phyloP scores from a whole-genome alignment of 2,113 vertebrate genomes.

The Sander lucioperca region DNA sequence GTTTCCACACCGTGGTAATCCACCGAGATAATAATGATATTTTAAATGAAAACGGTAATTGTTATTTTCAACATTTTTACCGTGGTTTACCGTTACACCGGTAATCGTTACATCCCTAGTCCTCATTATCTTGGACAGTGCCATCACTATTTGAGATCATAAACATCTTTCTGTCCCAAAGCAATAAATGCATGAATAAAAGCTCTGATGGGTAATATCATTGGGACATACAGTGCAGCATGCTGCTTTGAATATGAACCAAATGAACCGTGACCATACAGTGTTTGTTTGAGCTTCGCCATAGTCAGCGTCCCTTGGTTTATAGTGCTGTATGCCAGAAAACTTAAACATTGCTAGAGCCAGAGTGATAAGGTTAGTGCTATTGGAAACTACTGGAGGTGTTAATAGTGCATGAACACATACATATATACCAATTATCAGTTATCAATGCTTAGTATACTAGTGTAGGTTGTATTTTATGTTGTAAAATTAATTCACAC shows the following conservation, averaged over 20 bases:
- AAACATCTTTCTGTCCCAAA: slow-evolving; percentile 58
- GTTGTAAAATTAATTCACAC: neutral
- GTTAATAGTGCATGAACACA: neutral
- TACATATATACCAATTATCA: neutral
- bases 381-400: slow-evolving; percentile 1
- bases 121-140: slow-evolving; percentile 62
- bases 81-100: no score
- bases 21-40: no score
- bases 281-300: slow-evolving; percentile 23
- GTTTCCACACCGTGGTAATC: no score
- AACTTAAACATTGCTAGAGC: neutral
- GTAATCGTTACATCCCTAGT: no score
- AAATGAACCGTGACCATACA: slow-evolving; percentile 26
- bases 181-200: slow-evolving; percentile 58
- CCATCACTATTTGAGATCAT: slow-evolving; percentile 58
- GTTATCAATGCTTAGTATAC: neutral
- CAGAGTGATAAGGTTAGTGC: neutral
- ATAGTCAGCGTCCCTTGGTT: slow-evolving; percentile 17
- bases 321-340: neutral
- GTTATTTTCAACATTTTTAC: no score
- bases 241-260: slow-evolving; percentile 49
- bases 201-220: slow-evolving; percentile 51
- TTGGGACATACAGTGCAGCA: slow-evolving; percentile 12
- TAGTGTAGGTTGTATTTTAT: neutral
- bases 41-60: no score